Evolutionary conservation across 2,888 invertebrate genomes (phyloP).

Genomic region (Dolomedes plantarius): DNA sequence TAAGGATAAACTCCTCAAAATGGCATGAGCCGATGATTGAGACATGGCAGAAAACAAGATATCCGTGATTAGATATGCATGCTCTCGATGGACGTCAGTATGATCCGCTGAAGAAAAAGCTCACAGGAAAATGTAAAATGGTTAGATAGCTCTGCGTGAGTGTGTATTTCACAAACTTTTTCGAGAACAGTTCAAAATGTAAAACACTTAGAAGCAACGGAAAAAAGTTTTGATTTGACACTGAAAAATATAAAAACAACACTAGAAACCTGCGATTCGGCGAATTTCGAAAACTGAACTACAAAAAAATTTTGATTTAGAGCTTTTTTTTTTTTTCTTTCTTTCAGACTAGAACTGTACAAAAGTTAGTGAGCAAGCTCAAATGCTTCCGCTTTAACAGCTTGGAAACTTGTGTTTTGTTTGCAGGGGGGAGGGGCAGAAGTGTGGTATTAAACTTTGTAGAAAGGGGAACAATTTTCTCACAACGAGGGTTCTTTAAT

Average conservation of each 20-base stretch:
- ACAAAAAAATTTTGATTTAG: conserved; percentile 1
- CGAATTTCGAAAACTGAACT: not conserved
- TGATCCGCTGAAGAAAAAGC: conserved; percentile 53
- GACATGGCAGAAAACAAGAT: conserved; percentile 25
- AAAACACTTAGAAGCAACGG: not conserved
- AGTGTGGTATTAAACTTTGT: too few species aligned
- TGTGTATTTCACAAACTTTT: not conserved
- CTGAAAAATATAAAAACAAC: not conserved
- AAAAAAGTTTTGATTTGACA: not conserved
- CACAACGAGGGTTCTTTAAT: too few species aligned
- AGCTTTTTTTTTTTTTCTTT: too few species aligned
- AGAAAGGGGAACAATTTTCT: too few species aligned
- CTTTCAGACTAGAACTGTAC: too few species aligned
- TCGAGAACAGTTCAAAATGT: not conserved
- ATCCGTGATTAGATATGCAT: conserved; percentile 44
- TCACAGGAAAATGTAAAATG: conserved; percentile 58
- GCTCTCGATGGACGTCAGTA: conserved; percentile 47
- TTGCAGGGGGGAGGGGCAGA: too few species aligned
- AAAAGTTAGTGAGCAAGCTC: too few species aligned
- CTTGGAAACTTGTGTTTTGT: too few species aligned
- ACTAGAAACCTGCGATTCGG: not conserved
- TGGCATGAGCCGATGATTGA: conserved; percentile 19
- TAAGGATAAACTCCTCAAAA: conserved; percentile 21
- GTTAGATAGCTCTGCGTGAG: conserved; percentile 38
- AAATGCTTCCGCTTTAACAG: too few species aligned